Percentiles rank a stretch among this genome's conserved stretches.
Conservation (phyloP, 2,797 vertebrate genomes). For the Prunella strophiata region DNA sequence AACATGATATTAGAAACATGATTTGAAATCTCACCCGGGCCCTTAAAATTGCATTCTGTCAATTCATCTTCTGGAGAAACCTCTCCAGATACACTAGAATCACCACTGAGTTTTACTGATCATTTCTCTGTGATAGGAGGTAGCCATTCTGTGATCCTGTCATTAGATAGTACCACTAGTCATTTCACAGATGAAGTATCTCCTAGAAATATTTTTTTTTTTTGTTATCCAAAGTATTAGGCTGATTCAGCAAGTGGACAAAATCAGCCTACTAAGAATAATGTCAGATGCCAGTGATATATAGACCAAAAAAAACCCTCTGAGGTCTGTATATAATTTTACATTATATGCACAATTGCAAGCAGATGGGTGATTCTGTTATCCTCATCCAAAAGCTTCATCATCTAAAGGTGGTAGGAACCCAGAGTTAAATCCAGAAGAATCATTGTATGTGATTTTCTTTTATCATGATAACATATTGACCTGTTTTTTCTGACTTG, state of each 20-base stretch:
- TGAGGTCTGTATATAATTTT: background rate
- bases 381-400: background rate
- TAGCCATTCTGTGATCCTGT: background rate
- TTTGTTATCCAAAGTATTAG: background rate
- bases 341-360: background rate
- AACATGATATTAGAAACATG: background rate
- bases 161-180: background rate
- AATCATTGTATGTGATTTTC: background rate
- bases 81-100: background rate
- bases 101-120: background rate
- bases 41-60: background rate
- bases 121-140: background rate
- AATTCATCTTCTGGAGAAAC: background rate
- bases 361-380: background rate
- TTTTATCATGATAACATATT: background rate
- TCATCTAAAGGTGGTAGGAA: background rate
- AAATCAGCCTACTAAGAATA: background rate
- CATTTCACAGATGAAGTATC: background rate
- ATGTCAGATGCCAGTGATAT: accelerated
- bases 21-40: background rate
- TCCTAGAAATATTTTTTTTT: background rate
- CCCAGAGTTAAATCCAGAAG: background rate
- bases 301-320: accelerated
- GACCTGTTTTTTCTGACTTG: background rate
- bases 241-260: background rate